These are phyloP conservation scores for Strigamia crassipes DNA, from an alignment of 2,888 invertebrate genomes.

Conservation along the genomic window DNA sequence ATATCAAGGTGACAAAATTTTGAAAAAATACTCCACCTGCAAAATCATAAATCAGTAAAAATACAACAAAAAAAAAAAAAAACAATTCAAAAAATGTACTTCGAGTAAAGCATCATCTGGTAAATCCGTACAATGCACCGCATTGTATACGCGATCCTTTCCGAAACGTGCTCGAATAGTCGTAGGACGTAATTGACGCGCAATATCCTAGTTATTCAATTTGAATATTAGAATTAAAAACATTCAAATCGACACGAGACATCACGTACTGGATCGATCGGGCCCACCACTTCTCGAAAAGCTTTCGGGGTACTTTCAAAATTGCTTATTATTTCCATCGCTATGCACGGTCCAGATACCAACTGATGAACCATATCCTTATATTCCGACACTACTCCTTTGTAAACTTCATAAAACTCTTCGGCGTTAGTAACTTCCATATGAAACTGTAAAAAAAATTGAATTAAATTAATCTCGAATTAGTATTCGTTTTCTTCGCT, in stretches of 20 bases:
- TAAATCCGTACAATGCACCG: slow-evolving; percentile 90
- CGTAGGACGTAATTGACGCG: slow-evolving; percentile 78
- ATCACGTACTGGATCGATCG: slow-evolving; percentile 79
- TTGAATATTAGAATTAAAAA: background rate
- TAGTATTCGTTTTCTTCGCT: background rate
- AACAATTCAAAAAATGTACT: slow-evolving; percentile 56
- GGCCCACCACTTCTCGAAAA: slow-evolving; percentile 85
- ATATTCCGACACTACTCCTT: slow-evolving; percentile 68
- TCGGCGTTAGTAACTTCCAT: slow-evolving; percentile 82
- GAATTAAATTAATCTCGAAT: background rate
- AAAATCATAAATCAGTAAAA: no score
- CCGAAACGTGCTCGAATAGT: slow-evolving; percentile 85
- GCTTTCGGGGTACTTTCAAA: slow-evolving; percentile 48
- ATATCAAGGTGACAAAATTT: background rate
- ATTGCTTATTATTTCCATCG: slow-evolving; percentile 70
- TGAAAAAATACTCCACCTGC: slow-evolving; percentile 52
- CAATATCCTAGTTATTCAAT: slow-evolving; percentile 75
- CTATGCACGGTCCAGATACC: slow-evolving; percentile 82
- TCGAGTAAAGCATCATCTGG: slow-evolving; percentile 84
- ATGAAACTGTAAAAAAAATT: slow-evolving; percentile 61
- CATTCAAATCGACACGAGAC: background rate
- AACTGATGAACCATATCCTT: slow-evolving; percentile 81
- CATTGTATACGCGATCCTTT: slow-evolving; percentile 79
- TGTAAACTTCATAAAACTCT: slow-evolving; percentile 91
- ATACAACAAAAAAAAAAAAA: no score